Percentiles rank a stretch among this genome's conserved stretches.
These are phyloP conservation scores for Alviniconcha marisindica DNA, from an alignment of 1,140 invertebrate genomes.

Conservation along the genomic window DNA sequence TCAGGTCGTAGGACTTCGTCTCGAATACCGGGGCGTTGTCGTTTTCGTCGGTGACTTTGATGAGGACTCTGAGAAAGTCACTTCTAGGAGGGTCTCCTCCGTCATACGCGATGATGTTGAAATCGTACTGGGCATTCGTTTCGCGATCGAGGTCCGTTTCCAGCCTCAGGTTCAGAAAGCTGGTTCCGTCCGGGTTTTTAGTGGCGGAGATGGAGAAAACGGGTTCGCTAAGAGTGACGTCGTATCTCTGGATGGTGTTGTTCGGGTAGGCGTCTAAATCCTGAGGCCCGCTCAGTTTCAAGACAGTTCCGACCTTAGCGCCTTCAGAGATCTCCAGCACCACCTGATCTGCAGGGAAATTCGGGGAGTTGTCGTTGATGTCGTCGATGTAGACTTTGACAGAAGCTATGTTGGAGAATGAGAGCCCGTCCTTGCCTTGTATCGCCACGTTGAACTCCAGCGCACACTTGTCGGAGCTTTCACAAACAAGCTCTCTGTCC, in stretches of 20 bases:
- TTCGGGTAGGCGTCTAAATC: constrained; percentile 51
- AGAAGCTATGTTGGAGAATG: constrained; percentile 54
- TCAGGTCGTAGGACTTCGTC: constrained; percentile 93
- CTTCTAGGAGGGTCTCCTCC: constrained; percentile 53
- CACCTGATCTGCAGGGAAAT: constrained; percentile 50
- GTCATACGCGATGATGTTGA: constrained; percentile 89
- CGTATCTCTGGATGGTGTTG: constrained; percentile 53
- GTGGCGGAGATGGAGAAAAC: constrained; percentile 50
- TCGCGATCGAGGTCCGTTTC: constrained; percentile 85
- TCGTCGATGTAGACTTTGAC: constrained; percentile 55
- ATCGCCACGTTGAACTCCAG: constrained; percentile 49
- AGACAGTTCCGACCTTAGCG: constrained; percentile 86
- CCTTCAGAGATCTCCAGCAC: constrained; percentile 51
- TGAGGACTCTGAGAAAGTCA: constrained; percentile 78
- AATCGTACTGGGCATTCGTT: constrained; percentile 83
- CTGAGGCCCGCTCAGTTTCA: constrained; percentile 88
- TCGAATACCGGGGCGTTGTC: constrained; percentile 80
- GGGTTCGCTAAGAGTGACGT: constrained; percentile 29
- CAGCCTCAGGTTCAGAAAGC: constrained; percentile 48
- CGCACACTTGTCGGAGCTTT: constrained; percentile 42
- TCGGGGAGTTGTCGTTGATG: constrained; percentile 60
- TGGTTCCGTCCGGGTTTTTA: constrained; percentile 56
- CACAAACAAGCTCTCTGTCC: constrained; percentile 57
- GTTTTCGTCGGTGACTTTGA: constrained; percentile 78
- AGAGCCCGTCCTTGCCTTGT: constrained; percentile 29